Percentiles rank a stretch among this genome's conserved stretches.
Conservation (phyloP, 1,140 invertebrate genomes). For the Cyclargus thomasi region DNA sequence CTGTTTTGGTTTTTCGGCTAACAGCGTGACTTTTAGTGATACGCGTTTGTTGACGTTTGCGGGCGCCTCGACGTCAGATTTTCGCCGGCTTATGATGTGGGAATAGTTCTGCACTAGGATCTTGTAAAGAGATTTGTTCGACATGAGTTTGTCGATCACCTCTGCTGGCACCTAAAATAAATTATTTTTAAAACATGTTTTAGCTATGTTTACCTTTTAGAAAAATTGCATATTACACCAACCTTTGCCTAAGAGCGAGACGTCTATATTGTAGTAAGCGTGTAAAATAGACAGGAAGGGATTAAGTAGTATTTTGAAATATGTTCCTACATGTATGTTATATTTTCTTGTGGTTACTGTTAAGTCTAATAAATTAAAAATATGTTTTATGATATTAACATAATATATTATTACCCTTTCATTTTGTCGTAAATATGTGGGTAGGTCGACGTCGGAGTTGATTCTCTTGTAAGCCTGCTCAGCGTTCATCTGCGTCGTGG, state of each 20-base stretch:
- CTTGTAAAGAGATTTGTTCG: constrained; percentile 54
- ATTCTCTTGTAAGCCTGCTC: constrained; percentile 49
- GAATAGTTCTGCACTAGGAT: constrained; percentile 62
- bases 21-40: constrained; percentile 44
- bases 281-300: too few species aligned
- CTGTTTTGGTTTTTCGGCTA: constrained; percentile 42
- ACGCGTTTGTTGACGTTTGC: constrained; percentile 27
- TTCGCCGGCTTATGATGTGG: constrained; percentile 42
- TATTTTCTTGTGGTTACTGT: too few species aligned
- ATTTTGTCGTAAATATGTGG: constrained; percentile 59
- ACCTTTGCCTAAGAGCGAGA: too few species aligned
- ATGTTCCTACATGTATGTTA: too few species aligned
- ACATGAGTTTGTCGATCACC: constrained; percentile 63
- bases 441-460: constrained; percentile 57
- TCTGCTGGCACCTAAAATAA: constrained; percentile 54
- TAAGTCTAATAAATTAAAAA: too few species aligned
- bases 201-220: too few species aligned
- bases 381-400: too few species aligned
- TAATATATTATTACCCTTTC: constrained; percentile 56
- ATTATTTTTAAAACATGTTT: constrained; percentile 9
- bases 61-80: constrained; percentile 43
- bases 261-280: too few species aligned
- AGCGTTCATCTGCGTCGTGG: constrained; percentile 56
- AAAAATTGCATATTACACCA: too few species aligned
- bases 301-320: too few species aligned